Evolutionary conservation across 2,113 vertebrate species (phyloP).

Genomic region (Takifugu bimaculatus): DNA sequence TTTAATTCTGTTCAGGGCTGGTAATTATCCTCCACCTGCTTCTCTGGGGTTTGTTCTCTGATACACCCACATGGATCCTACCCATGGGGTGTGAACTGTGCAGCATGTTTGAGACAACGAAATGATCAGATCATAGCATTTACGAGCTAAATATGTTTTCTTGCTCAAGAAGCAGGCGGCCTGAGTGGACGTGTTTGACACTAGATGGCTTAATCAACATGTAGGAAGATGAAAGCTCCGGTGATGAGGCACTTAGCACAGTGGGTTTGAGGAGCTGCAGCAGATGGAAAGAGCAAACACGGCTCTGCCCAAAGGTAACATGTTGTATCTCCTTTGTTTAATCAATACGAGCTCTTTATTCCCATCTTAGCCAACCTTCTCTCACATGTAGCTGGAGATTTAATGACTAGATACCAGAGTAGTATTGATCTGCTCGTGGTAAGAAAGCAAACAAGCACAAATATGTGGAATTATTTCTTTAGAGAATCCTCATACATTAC

Average conservation of each 20-base stretch:
- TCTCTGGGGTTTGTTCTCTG: too few relatives aligned
- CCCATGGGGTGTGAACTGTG: too few relatives aligned
- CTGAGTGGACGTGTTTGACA: too few relatives aligned
- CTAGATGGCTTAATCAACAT: too few relatives aligned
- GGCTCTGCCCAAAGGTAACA: neutral
- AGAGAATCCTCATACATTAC: too few relatives aligned
- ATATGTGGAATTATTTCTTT: neutral
- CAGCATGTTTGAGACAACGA: too few relatives aligned
- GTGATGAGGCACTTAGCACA: neutral
- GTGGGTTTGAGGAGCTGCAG: neutral
- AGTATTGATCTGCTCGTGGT: neutral
- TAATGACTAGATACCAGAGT: neutral
- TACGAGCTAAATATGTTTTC: too few relatives aligned
- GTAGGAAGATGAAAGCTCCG: neutral
- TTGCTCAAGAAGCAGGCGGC: too few relatives aligned
- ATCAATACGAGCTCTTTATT: neutral
- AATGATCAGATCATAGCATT: too few relatives aligned
- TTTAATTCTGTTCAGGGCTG: too few relatives aligned
- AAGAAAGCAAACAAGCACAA: neutral
- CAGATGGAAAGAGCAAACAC: neutral
- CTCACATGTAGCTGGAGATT: neutral
- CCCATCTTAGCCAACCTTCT: neutral
- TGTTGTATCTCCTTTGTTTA: neutral
- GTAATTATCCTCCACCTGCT: too few relatives aligned
- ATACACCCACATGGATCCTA: too few relatives aligned